Base-by-base conservation (phyloP, 2,113 vertebrate genomes). In the Dasyprocta punctata region DNA sequence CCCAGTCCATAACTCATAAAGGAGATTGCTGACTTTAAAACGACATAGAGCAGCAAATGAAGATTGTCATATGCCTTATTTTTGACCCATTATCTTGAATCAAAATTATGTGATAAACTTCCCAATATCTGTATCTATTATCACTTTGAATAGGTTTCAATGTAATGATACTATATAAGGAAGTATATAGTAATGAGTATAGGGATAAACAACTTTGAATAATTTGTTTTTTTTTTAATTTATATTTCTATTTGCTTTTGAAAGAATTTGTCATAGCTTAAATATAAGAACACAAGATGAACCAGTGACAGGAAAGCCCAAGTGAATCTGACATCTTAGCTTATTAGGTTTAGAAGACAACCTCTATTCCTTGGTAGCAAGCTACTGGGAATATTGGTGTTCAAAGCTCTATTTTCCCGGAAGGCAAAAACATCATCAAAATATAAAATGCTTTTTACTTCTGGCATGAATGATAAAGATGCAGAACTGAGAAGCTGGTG, bases 391-490 rank as follows among this genome's bases (percentile, higher is more conserved):
- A 95, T 95, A 85, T 75, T 96, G 87, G 69, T 93, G 87, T 96
- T 97, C 97, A 97, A 96, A 97, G 95, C 69, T 90, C 8, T 86
- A 49, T 93, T 95, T 98, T 95, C 95, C 97, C 96, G 56, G 54
- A 85, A 92, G 96, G 97, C 81, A 90, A 97, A 96, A 96, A 91
- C 67, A 96, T 81, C 87, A 94, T 97, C 86, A 97, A 96, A 96
- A 85, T 97, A 86, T 95, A 87, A 91, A 94, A 93, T 88, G 80
- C 86, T 95, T 95, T 97, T 96, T 96, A 97, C 90, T 92, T 97
- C 75, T 96, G 92, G 92, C 77, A 86, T 36, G 60, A 95, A 71
- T 97, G 92, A 94, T 97, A 97, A 97, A 96, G 84, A 97, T 92
- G 47, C 85, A 61, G 77, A 96, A 49, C 63, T 78, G 71, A 94